phyloP scores from a whole-genome alignment of 2,888 invertebrate species.

The Lycaena phlaeas region DNA sequence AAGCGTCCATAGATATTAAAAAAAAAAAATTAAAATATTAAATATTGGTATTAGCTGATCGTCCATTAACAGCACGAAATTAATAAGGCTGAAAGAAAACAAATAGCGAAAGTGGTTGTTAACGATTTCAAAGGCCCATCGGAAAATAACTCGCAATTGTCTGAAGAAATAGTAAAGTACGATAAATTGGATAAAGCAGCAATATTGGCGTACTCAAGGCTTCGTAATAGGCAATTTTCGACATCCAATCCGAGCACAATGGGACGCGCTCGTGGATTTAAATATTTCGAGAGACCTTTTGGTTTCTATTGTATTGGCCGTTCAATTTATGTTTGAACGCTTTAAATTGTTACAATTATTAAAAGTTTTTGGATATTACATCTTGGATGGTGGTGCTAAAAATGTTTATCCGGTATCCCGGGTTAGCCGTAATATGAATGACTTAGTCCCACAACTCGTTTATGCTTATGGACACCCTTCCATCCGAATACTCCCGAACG shows the following conservation, averaged over 20 bases:
- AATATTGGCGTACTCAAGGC: conserved; percentile 52
- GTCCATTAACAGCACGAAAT: too few species aligned
- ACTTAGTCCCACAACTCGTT: too few species aligned
- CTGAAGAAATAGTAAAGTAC: conserved; percentile 51
- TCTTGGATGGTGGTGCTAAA: too few species aligned
- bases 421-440: too few species aligned
- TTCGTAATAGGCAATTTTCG: conserved; percentile 66
- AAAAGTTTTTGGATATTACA: neutral
- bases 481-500: too few species aligned
- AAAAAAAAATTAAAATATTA: too few species aligned
- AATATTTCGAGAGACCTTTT: conserved; percentile 40
- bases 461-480: too few species aligned
- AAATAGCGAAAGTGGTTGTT: conserved; percentile 2
- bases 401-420: too few species aligned
- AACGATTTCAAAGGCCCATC: conserved; percentile 17
- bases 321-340: conserved; percentile 6
- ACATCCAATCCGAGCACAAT: conserved; percentile 54
- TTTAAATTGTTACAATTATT: conserved; percentile 10
- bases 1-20: too few species aligned
- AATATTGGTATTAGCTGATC: too few species aligned
- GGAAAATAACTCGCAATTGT: conserved; percentile 30
- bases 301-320: conserved; percentile 20
- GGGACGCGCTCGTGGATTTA: conserved; percentile 45
- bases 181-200: conserved; percentile 65
- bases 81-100: conserved; percentile 7